Evolutionary conservation across 2,113 vertebrate genomes (phyloP), one percentile per base, ranked within the genome.

Genomic region (Scomber scombrus): DNA sequence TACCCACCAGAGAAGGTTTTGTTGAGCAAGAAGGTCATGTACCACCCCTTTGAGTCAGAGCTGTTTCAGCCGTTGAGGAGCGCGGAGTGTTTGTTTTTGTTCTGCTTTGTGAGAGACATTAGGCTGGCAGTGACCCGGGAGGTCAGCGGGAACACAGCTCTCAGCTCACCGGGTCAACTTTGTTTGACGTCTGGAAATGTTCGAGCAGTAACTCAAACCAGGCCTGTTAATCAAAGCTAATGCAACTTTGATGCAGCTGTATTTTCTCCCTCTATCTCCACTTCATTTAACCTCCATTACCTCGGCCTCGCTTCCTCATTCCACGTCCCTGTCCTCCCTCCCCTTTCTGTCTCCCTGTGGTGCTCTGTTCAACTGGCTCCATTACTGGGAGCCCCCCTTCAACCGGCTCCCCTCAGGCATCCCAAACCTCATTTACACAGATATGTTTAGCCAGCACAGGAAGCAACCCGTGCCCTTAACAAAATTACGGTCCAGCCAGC

Each of bases 371-470:
- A 58, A 84, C 79, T 81, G 80, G 74, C 87, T 91, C 92, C 88
- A 89, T 91, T 89, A 90, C 92, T 69, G 50, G 31, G 64, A 68
- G 50, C 61, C 71, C 82, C 47, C 58, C 19, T 67, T 56, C 75
- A 52, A 46, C 54, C 86, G 5, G 15, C 80, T 87, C 65, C 92
- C 94, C 92, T 78, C 82, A 91, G 92, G 93, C 90, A 85, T 89
- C 84, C 83, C 79, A 93, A 93, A 93, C 94, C 87, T 93, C 90
- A 92, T 93, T 94, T 93, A 91, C 88, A 91, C 92, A 93, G 91
- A 93, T 91, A 93, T 94, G 93, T 94, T 93, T 93, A 93, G 88
- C 94, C 91, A 92, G 91, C 91, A 93, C 92, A 94, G 94, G 92
- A 93, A 93, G 92, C 92, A 92, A 90, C 91, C 91, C 91, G 2